phyloP scores from a whole-genome alignment of 2,888 invertebrate species.

The Rhagonycha lutea region DNA sequence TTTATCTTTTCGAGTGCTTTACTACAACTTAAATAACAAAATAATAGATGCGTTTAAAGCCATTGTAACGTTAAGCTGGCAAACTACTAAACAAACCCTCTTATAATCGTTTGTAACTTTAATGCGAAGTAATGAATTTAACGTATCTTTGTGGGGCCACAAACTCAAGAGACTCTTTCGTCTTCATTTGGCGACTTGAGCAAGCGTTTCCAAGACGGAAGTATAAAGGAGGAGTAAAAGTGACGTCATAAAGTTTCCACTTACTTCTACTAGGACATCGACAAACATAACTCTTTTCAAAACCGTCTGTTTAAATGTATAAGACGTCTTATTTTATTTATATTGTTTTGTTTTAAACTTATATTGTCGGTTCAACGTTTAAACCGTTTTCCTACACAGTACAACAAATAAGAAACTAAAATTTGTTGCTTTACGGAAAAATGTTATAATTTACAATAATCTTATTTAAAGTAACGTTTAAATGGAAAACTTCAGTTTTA shows the following conservation, averaged over 20 bases:
- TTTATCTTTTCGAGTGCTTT: background rate
- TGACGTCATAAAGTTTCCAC: conserved; percentile 45
- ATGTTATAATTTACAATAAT: conserved; percentile 6
- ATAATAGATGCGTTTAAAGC: conserved; percentile 19
- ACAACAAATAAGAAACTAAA: conserved; percentile 20
- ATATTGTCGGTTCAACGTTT: conserved; percentile 24
- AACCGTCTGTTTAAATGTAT: conserved; percentile 43
- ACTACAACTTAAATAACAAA: background rate
- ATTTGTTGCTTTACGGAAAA: conserved; percentile 20
- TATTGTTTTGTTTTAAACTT: conserved; percentile 30
- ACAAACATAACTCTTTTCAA: conserved; percentile 40
- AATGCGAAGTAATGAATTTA: conserved; percentile 44
- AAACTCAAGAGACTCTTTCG: conserved; percentile 39
- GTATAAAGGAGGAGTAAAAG: conserved; percentile 34
- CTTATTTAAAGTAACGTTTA: background rate
- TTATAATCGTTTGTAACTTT: conserved; percentile 42
- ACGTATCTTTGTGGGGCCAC: conserved; percentile 37
- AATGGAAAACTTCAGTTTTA: background rate
- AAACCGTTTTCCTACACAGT: conserved; percentile 13
- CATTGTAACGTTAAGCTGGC: conserved; percentile 29
- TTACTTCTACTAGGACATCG: conserved; percentile 36
- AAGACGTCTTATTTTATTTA: conserved; percentile 31
- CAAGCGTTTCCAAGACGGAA: conserved; percentile 34
- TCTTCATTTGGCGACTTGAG: conserved; percentile 43
- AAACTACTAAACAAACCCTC: conserved; percentile 33